phyloP scores from a whole-genome alignment of 2,888 invertebrate genomes.

The Ophioninae sp. region DNA sequence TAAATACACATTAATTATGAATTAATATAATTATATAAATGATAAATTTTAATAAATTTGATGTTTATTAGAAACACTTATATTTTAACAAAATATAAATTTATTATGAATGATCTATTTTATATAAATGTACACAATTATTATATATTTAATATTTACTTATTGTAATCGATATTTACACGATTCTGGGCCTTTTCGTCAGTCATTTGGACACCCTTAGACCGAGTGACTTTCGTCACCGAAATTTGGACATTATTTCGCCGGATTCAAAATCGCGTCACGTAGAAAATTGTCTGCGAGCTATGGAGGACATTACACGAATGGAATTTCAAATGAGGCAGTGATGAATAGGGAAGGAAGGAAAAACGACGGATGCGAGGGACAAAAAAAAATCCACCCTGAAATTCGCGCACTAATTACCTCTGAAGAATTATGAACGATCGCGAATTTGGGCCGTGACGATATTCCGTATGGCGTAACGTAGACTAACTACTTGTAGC shows the following conservation, averaged over 20 bases:
- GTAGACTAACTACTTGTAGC: constrained; percentile 2
- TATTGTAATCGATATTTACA: neutral
- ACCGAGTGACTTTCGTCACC: constrained; percentile 1
- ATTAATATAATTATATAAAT: too few species aligned
- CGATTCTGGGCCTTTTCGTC: neutral
- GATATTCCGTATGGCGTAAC: neutral
- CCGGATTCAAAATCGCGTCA: constrained; percentile 52
- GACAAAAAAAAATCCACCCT: constrained; percentile 1
- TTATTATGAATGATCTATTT: too few species aligned
- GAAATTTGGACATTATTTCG: neutral
- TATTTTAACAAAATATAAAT: too few species aligned
- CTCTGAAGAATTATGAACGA: constrained; percentile 20
- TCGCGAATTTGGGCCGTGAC: neutral
- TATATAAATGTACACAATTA: too few species aligned
- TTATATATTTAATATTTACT: neutral
- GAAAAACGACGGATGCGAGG: constrained; percentile 11
- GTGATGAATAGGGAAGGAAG: constrained; percentile 40
- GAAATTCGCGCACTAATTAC: constrained; percentile 24
- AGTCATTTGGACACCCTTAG: neutral
- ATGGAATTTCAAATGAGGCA: constrained; percentile 51
- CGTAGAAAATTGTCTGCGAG: constrained; percentile 46
- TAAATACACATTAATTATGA: too few species aligned
- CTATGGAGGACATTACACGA: constrained; percentile 29
- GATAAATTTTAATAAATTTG: too few species aligned
- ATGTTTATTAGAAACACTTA: too few species aligned